Percentiles rank a stretch among this genome's conserved stretches.
Conservation (phyloP, 1,140 invertebrate species). For the Lanistes nyassanus region DNA sequence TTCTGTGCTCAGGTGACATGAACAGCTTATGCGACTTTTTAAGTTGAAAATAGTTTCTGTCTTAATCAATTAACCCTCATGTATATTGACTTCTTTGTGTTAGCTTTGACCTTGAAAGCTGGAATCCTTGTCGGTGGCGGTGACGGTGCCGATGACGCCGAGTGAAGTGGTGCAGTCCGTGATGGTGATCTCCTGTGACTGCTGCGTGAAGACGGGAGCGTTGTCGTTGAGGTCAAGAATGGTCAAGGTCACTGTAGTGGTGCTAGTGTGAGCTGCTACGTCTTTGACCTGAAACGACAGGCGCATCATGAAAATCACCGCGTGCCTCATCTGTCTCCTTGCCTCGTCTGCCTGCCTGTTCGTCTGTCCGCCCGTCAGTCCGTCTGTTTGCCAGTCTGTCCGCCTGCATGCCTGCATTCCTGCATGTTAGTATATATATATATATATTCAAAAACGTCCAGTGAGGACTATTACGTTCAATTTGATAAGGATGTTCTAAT, state of each 20-base stretch:
- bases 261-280: constrained; percentile 14
- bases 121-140: not conserved
- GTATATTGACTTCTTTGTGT: not conserved
- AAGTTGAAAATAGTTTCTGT: too few species aligned
- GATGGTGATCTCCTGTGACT: not conserved
- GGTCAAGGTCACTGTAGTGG: constrained; percentile 33
- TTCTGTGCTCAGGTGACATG: too few species aligned
- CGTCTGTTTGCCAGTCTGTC: not conserved
- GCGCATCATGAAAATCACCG: not conserved
- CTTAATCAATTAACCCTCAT: too few species aligned
- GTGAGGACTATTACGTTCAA: too few species aligned
- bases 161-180: not conserved
- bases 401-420: not conserved
- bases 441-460: not conserved
- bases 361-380: not conserved
- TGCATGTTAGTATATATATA: not conserved
- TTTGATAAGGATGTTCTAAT: too few species aligned
- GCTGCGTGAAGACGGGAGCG: constrained; percentile 19
- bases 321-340: not conserved
- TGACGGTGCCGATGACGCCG: not conserved
- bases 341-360: not conserved
- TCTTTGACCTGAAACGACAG: constrained; percentile 2
- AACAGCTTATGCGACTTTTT: too few species aligned
- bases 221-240: constrained; percentile 40
- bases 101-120: not conserved